These are phyloP conservation scores for Masnerella sp. DNA, from an alignment of 2,888 invertebrate genomes.

Conservation along the genomic window DNA sequence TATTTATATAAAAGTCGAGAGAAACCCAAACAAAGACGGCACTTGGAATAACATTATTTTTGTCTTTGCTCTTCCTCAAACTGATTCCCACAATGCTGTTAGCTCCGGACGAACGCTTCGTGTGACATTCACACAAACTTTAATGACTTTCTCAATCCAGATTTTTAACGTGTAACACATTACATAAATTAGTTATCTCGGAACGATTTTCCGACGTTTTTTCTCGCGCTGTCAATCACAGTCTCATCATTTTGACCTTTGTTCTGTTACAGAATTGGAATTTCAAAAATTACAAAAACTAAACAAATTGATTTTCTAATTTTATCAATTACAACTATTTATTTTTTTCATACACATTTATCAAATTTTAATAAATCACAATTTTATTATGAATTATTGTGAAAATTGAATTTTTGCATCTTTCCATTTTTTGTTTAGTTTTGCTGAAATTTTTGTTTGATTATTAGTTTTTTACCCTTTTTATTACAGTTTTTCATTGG, in stretches of 20 bases:
- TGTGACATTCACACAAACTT: constrained; percentile 47
- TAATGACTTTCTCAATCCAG: constrained; percentile 42
- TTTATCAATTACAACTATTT: too few species aligned
- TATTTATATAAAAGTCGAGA: constrained; percentile 10
- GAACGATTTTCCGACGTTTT: not conserved
- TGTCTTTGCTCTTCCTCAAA: constrained; percentile 34
- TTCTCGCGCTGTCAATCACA: constrained; percentile 13
- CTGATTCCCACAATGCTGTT: constrained; percentile 25
- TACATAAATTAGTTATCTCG: constrained; percentile 22
- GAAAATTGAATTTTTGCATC: too few species aligned
- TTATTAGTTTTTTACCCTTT: too few species aligned
- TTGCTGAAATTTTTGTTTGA: too few species aligned
- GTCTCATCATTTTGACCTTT: constrained; percentile 3
- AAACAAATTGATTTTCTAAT: too few species aligned
- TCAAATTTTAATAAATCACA: too few species aligned
- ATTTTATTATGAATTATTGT: too few species aligned
- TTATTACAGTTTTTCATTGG: too few species aligned
- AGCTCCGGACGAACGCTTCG: constrained; percentile 14
- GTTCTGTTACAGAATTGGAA: too few species aligned
- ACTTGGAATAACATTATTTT: constrained; percentile 27
- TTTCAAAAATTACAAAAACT: too few species aligned
- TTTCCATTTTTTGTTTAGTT: too few species aligned
- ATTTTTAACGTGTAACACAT: constrained; percentile 25
- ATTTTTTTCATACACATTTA: too few species aligned
- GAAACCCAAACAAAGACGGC: constrained; percentile 1